These are phyloP conservation scores for Solea solea DNA, from an alignment of 2,113 vertebrate species.

Conservation along the genomic window DNA sequence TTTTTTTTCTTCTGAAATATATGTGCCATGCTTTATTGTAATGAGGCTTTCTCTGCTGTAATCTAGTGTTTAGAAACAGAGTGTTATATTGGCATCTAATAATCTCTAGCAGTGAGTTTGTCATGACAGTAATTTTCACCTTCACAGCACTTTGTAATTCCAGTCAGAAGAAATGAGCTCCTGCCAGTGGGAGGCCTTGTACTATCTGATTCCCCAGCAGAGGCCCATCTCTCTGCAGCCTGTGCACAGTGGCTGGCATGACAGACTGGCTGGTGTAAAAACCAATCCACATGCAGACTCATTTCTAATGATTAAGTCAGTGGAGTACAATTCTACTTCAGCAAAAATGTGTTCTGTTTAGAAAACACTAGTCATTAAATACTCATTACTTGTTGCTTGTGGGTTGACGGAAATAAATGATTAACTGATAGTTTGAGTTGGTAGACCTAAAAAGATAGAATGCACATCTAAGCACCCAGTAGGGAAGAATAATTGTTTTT, in stretches of 20 bases:
- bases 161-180: constrained; percentile 64
- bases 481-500: constrained; percentile 36
- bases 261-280: constrained; percentile 56
- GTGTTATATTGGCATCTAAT: constrained; percentile 40
- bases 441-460: constrained; percentile 18
- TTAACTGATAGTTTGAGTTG: constrained; percentile 36
- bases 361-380: constrained; percentile 63
- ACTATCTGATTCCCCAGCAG: constrained; percentile 64
- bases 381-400: constrained; percentile 12
- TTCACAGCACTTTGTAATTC: constrained; percentile 57
- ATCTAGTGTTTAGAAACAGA: constrained; percentile 9
- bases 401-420: constrained; percentile 42
- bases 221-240: constrained; percentile 54
- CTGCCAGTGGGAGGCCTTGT: constrained; percentile 67
- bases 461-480: constrained; percentile 12
- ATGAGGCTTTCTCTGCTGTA: constrained; percentile 29
- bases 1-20: constrained; percentile 16
- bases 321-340: constrained; percentile 56
- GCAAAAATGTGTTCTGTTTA: constrained; percentile 65
- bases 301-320: constrained; percentile 69
- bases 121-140: constrained; percentile 45
- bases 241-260: constrained; percentile 39
- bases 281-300: constrained; percentile 56
- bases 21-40: constrained; percentile 30
- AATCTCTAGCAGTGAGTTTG: constrained; percentile 44